Evolutionary conservation across 2,113 vertebrate species (phyloP).

Genomic region (Ariopsis seemanni): DNA sequence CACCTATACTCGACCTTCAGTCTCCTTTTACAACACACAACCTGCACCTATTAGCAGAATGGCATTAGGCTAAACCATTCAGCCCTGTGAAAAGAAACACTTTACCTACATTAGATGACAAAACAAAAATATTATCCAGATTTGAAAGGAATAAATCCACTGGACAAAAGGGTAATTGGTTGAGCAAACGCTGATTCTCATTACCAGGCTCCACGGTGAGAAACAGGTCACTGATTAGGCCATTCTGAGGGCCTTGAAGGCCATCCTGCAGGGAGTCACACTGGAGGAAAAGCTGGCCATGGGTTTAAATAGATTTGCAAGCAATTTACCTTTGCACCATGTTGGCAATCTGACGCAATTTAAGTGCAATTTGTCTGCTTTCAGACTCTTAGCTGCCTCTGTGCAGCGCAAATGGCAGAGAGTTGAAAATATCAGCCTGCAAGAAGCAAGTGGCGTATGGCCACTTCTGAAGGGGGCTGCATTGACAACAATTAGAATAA

Average conservation of each 20-base stretch:
- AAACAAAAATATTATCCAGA: conserved; percentile 41
- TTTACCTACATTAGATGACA: conserved; percentile 32
- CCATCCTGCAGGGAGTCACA: conserved; percentile 29
- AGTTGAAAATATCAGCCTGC: conserved; percentile 53
- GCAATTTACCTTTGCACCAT: conserved; percentile 99
- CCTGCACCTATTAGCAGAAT: conserved; percentile 34
- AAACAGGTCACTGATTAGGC: conserved; percentile 48
- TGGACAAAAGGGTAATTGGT: conserved; percentile 48
- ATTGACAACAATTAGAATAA: conserved; percentile 51
- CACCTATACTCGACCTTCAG: conserved; percentile 13
- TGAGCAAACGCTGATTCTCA: conserved; percentile 49
- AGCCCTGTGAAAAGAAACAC: conserved; percentile 35
- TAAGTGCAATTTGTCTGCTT: conserved; percentile 91
- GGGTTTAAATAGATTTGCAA: conserved; percentile 99
- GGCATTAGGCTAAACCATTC: conserved; percentile 24
- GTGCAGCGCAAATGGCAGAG: conserved; percentile 46
- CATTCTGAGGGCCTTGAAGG: conserved; percentile 41
- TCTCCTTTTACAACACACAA: conserved; percentile 14
- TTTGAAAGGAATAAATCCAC: conserved; percentile 47
- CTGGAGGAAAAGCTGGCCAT: conserved; percentile 66
- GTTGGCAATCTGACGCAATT: conserved; percentile 99
- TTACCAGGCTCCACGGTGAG: conserved; percentile 43
- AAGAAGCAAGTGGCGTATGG: conserved; percentile 35
- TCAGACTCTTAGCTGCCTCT: conserved; percentile 45
- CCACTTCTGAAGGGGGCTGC: conserved; percentile 32